Conservation (phyloP, 2,888 invertebrate species). For the Drosophila meridiana region DNA sequence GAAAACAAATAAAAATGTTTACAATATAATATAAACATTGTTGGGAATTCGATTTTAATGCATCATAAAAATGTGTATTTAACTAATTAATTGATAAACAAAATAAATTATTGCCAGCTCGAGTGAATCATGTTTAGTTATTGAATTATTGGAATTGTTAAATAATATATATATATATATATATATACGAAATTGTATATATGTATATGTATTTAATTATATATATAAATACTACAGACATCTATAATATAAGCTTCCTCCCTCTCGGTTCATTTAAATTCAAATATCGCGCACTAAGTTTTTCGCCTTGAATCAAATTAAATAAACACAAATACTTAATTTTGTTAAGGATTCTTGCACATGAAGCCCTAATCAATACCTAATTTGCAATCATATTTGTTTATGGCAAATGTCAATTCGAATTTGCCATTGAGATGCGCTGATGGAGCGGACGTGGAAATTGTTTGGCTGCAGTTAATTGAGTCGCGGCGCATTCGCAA, state of each 20-base stretch:
- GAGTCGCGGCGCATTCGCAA: conserved; percentile 46
- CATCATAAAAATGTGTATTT: neutral
- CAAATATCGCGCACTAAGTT: too few species aligned
- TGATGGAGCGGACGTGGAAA: conserved; percentile 20
- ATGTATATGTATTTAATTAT: neutral
- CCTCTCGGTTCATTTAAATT: too few species aligned
- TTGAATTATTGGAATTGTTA: too few species aligned
- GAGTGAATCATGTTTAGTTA: neutral
- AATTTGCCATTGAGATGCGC: conserved; percentile 47
- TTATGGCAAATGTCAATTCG: conserved; percentile 48
- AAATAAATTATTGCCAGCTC: neutral
- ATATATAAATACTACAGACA: neutral
- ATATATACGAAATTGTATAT: neutral
- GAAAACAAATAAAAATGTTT: neutral
- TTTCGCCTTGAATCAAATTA: neutral
- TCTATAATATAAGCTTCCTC: too few species aligned
- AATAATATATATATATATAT: too few species aligned
- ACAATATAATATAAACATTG: neutral
- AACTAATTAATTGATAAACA: neutral
- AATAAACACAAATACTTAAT: neutral
- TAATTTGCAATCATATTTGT: neutral
- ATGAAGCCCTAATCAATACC: neutral
- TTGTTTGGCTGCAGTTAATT: conserved; percentile 54
- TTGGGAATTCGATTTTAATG: neutral
- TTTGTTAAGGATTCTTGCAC: neutral